Evolutionary conservation across 2,113 vertebrate species (phyloP).

Genomic region (Chaenogobius annularis): DNA sequence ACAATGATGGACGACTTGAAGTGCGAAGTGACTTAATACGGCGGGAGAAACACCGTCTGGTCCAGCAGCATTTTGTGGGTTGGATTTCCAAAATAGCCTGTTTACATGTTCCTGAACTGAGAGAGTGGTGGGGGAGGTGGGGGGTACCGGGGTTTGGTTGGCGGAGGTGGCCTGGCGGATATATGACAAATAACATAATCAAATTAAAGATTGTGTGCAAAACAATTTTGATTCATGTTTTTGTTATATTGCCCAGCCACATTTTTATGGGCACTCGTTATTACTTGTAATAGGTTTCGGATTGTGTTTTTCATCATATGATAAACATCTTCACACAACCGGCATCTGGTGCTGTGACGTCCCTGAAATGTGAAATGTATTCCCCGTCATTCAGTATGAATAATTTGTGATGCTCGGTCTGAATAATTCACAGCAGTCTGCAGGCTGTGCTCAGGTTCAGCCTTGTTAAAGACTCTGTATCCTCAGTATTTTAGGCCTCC

Average conservation of each 20-base stretch:
- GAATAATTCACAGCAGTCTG: conserved; percentile 49
- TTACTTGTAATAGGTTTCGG: neutral
- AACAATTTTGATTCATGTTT: too few relatives aligned
- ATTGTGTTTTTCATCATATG: neutral
- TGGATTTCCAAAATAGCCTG: too few relatives aligned
- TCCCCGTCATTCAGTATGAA: conserved; percentile 44
- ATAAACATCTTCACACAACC: neutral
- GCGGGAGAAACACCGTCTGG: too few relatives aligned
- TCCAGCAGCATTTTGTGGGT: too few relatives aligned
- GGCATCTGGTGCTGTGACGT: neutral
- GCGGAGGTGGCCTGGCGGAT: too few relatives aligned
- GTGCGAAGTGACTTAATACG: too few relatives aligned
- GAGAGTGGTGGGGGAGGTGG: too few relatives aligned
- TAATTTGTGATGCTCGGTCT: conserved; percentile 52
- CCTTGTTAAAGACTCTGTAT: conserved; percentile 32
- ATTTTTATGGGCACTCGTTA: neutral
- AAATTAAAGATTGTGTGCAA: too few relatives aligned
- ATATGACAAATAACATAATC: too few relatives aligned
- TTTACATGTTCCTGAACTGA: too few relatives aligned
- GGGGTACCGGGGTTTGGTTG: too few relatives aligned
- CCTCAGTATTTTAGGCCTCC: conserved; percentile 28
- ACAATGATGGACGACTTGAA: too few relatives aligned
- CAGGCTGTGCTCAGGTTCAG: conserved; percentile 6
- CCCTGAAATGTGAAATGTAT: conserved; percentile 20
- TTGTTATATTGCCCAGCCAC: neutral